Evolutionary conservation across 2,888 invertebrate species (phyloP).

Genomic region (Abrostola triplasia): DNA sequence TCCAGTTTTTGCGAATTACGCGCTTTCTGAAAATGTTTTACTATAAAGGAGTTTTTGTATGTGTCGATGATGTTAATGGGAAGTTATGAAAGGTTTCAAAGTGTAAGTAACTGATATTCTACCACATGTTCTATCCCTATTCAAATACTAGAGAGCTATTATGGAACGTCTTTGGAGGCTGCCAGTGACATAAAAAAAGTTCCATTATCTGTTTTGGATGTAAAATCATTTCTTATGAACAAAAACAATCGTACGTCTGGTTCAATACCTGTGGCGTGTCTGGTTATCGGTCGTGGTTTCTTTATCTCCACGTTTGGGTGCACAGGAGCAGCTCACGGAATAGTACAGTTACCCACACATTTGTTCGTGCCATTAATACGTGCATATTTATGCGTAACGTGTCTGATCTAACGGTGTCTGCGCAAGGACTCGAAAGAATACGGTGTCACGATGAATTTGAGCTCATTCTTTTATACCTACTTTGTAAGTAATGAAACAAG

Average conservation of each 20-base stretch:
- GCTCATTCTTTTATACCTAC: constrained; percentile 36
- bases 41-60: constrained; percentile 24
- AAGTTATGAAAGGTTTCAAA: too few species aligned
- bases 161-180: too few species aligned
- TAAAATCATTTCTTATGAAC: too few species aligned
- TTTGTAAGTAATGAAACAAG: constrained; percentile 49
- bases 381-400: constrained; percentile 86
- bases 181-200: background rate
- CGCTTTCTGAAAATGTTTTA: constrained; percentile 49
- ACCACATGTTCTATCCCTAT: too few species aligned
- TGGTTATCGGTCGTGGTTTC: constrained; percentile 64
- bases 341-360: constrained; percentile 83
- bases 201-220: constrained; percentile 4
- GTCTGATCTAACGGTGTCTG: constrained; percentile 81
- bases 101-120: too few species aligned
- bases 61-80: constrained; percentile 7
- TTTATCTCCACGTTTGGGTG: constrained; percentile 69
- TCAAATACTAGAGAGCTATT: too few species aligned
- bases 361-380: constrained; percentile 81
- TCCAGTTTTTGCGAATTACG: constrained; percentile 63
- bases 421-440: constrained; percentile 78
- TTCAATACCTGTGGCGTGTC: constrained; percentile 13
- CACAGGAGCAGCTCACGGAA: constrained; percentile 73
- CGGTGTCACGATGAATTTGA: constrained; percentile 64
- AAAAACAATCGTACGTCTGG: too few species aligned